Evolutionary conservation across 1,140 invertebrate genomes (phyloP).

Genomic region (Odontomachus brunneus): DNA sequence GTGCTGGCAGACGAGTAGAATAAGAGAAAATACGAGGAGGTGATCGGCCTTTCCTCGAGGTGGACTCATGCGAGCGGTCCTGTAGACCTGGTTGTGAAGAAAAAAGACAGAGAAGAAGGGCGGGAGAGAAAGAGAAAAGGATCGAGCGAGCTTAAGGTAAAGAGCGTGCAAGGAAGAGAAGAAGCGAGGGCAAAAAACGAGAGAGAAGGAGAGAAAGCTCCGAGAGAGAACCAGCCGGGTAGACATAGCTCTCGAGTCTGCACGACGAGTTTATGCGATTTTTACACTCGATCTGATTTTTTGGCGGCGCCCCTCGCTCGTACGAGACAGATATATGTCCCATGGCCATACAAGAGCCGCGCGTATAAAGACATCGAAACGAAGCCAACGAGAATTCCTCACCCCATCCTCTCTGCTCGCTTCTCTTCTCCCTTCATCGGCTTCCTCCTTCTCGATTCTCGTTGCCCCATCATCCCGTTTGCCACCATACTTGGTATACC

Average conservation of each 20-base stretch:
- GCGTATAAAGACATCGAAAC: conserved; percentile 86
- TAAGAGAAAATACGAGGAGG: conserved; percentile 84
- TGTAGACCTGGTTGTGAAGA: conserved; percentile 75
- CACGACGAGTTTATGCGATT: conserved; percentile 86
- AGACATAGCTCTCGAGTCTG: conserved; percentile 83
- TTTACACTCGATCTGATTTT: conserved; percentile 86
- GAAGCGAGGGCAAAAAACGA: conserved; percentile 15
- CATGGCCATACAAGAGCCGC: conserved; percentile 84
- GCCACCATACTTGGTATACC: conserved; percentile 85
- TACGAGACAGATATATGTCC: conserved; percentile 86
- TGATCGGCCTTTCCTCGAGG: conserved; percentile 83
- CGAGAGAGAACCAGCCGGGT: conserved; percentile 73
- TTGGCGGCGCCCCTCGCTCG: conserved; percentile 85
- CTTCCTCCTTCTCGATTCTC: conserved; percentile 55
- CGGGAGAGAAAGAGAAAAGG: conserved; percentile 55
- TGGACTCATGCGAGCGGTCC: conserved; percentile 80
- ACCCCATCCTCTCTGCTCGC: conserved; percentile 78
- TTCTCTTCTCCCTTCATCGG: conserved; percentile 49
- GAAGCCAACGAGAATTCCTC: conserved; percentile 86
- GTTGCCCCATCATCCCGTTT: conserved; percentile 82
- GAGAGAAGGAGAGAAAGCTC: conserved; percentile 14
- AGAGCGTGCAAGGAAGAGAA: conserved; percentile 52
- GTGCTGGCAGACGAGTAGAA: conserved; percentile 79
- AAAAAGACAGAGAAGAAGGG: conserved; percentile 64
- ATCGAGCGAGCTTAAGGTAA: conserved; percentile 39